Evolutionary conservation across 2,797 vertebrate species (phyloP).

Genomic region (Emydoidea blandingii): DNA sequence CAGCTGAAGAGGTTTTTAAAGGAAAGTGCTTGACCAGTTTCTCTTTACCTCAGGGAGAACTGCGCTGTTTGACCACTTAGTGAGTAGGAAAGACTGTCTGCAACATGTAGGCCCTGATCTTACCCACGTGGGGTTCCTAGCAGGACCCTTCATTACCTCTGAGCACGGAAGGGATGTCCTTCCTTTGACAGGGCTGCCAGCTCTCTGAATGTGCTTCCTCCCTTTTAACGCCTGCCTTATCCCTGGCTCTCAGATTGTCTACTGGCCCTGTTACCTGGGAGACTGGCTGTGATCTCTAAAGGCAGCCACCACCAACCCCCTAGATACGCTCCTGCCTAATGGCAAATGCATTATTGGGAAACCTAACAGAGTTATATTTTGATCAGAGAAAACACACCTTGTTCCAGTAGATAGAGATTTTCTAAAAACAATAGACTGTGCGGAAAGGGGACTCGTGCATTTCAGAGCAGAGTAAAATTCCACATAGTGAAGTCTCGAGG

Average conservation of each 20-base stretch:
- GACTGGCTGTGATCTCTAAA: not conserved
- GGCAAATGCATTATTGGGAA: not conserved
- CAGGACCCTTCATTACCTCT: not conserved
- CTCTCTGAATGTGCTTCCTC: not conserved
- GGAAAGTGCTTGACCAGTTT: not conserved
- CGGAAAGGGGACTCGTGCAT: not conserved
- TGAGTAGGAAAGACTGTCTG: not conserved
- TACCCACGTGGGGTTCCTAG: not conserved
- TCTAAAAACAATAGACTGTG: not conserved
- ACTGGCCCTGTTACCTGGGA: not conserved
- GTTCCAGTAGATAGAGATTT: not conserved
- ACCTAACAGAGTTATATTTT: not conserved
- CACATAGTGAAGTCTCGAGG: slow-evolving; percentile 22
- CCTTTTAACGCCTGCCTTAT: not conserved
- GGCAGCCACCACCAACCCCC: not conserved
- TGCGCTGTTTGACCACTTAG: not conserved
- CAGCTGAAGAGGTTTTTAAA: not conserved
- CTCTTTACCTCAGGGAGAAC: not conserved
- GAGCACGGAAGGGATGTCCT: not conserved
- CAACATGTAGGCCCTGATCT: not conserved
- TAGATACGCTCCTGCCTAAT: not conserved
- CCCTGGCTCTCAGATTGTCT: slow-evolving; percentile 1
- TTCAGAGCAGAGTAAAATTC: not conserved
- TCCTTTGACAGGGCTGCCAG: not conserved
- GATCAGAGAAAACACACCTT: not conserved